Evolutionary conservation across 2,888 invertebrate genomes (phyloP).

Genomic region (Catocala fraxini): DNA sequence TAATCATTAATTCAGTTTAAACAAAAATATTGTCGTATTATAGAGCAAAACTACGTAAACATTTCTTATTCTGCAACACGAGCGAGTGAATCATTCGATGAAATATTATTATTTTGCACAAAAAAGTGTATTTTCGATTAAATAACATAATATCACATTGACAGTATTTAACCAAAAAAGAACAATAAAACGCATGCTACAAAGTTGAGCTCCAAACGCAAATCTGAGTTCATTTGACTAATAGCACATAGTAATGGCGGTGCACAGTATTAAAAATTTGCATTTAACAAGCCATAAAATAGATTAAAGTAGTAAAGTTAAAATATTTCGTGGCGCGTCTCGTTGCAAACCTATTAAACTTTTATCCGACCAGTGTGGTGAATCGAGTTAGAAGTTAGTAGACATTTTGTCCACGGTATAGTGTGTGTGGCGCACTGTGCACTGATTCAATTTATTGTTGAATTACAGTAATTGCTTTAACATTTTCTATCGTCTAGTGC

Average conservation of each 20-base stretch:
- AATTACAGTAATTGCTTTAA: constrained; percentile 61
- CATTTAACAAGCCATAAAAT: constrained; percentile 58
- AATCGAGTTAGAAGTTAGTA: constrained; percentile 66
- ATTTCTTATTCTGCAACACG: no score
- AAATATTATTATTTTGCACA: no score
- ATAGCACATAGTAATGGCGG: constrained; percentile 49
- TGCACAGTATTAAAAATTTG: constrained; percentile 50
- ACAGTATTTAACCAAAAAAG: constrained; percentile 8
- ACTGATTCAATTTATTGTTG: constrained; percentile 62
- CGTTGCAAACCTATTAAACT: constrained; percentile 61
- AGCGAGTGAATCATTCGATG: no score
- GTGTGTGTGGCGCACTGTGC: constrained; percentile 50
- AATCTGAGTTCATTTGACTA: constrained; percentile 54
- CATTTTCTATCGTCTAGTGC: constrained; percentile 45
- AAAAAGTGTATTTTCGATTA: no score
- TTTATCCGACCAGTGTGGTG: constrained; percentile 60
- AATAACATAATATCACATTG: no score
- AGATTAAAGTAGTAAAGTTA: constrained; percentile 60
- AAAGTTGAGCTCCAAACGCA: constrained; percentile 38
- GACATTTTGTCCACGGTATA: constrained; percentile 56
- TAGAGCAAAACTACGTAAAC: no score
- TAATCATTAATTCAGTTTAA: no score
- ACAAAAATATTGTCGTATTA: no score
- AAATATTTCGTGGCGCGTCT: constrained; percentile 57
- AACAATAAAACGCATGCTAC: constrained; percentile 23